phyloP scores from a whole-genome alignment of 92 coral and sea anemone species.

The Siderastrea siderea region DNA sequence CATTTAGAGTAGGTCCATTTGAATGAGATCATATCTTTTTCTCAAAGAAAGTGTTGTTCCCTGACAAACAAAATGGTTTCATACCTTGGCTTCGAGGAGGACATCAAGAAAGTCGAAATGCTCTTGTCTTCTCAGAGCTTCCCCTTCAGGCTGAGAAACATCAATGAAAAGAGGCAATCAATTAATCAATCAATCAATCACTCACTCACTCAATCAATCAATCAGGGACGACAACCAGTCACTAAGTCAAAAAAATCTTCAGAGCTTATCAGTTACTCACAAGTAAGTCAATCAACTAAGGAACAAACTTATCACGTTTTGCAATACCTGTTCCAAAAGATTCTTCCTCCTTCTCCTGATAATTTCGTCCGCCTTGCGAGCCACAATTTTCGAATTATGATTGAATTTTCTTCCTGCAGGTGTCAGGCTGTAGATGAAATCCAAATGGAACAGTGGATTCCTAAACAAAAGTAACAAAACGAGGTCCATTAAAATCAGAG shows the following conservation, averaged over 20 bases:
- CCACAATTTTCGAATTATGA: conserved; percentile 58
- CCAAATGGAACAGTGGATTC: conserved; percentile 71
- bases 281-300: neutral
- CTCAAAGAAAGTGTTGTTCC: neutral
- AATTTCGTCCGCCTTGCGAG: conserved; percentile 70
- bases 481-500: too few relatives aligned
- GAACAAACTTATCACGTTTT: neutral
- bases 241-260: too few relatives aligned
- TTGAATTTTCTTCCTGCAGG: conserved; percentile 61
- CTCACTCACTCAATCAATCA: too few relatives aligned
- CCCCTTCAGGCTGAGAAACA: conserved; percentile 22
- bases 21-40: too few relatives aligned
- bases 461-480: conserved; percentile 9
- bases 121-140: conserved; percentile 19
- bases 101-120: conserved; percentile 80
- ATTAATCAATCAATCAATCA: neutral
- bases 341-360: conserved; percentile 55
- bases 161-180: neutral
- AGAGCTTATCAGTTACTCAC: too few relatives aligned
- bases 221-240: too few relatives aligned
- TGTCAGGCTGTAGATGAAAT: conserved; percentile 73
- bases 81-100: conserved; percentile 82
- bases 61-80: neutral
- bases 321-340: conserved; percentile 25
- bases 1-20: too few relatives aligned